Percentiles rank a stretch among this genome's conserved stretches.
Conservation (phyloP, 2,888 invertebrate species). For the Mantis religiosa region DNA sequence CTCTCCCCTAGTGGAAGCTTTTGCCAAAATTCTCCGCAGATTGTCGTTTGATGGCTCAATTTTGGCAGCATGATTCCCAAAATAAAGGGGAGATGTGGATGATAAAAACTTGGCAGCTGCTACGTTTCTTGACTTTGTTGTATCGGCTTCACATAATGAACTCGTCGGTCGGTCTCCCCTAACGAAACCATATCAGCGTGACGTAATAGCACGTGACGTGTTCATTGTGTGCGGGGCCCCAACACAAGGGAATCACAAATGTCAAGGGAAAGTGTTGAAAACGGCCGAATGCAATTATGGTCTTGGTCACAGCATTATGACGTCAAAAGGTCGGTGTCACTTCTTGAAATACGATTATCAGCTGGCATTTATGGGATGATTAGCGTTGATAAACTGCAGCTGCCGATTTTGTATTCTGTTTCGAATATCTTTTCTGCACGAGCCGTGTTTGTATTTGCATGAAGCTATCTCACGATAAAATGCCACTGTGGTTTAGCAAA, state of each 20-base stretch:
- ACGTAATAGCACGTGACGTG: background rate
- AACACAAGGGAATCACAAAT: background rate
- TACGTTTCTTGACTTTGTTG: background rate
- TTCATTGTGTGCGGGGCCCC: background rate
- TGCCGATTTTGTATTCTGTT: too few species aligned
- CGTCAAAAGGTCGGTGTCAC: background rate
- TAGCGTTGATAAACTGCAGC: background rate
- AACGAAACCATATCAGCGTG: background rate
- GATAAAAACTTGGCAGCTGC: background rate
- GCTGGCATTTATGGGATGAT: background rate
- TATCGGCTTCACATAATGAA: background rate
- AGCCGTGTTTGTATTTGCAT: too few species aligned
- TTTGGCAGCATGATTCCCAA: background rate
- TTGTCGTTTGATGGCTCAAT: background rate
- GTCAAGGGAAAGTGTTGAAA: background rate
- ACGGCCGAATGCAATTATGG: background rate
- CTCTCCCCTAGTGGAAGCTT: background rate
- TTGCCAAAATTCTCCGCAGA: too few species aligned
- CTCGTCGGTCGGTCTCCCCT: background rate
- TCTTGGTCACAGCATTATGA: background rate
- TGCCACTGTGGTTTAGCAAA: too few species aligned
- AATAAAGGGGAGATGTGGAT: background rate
- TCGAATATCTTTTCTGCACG: too few species aligned
- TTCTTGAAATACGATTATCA: background rate
- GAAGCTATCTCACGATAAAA: too few species aligned